phyloP scores from a whole-genome alignment of 2,113 vertebrate genomes.

The Trinectes maculatus region DNA sequence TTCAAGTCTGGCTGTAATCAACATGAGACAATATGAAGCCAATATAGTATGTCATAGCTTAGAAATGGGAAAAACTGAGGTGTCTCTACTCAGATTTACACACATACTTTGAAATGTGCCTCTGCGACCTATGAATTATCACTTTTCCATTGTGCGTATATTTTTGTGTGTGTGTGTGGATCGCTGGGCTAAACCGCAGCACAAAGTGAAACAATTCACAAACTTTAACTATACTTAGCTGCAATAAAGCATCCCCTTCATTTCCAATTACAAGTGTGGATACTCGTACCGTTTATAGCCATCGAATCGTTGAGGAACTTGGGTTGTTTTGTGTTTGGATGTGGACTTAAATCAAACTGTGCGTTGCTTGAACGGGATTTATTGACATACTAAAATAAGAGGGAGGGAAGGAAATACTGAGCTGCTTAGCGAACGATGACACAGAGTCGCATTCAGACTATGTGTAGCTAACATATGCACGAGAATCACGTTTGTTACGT shows the following conservation, averaged over 20 bases:
- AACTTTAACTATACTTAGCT: slow-evolving; percentile 18
- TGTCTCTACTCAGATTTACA: slow-evolving; percentile 14
- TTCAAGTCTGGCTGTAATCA: background rate
- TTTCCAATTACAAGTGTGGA: slow-evolving; percentile 7
- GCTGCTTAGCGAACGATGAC: background rate
- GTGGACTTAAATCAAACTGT: slow-evolving; percentile 6
- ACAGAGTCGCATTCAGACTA: background rate
- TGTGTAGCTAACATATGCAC: background rate
- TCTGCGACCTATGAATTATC: slow-evolving; percentile 29
- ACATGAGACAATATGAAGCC: background rate
- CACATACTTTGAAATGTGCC: slow-evolving; percentile 23
- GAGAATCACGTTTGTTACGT: background rate
- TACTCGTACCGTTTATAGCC: slow-evolving; percentile 11
- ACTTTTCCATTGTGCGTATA: slow-evolving; percentile 28
- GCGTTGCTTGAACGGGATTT: background rate
- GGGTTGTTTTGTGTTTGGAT: slow-evolving; percentile 1
- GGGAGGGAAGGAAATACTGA: background rate
- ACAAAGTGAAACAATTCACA: slow-evolving; percentile 23
- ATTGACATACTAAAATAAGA: background rate
- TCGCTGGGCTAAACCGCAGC: slow-evolving; percentile 21
- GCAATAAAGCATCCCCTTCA: slow-evolving; percentile 28
- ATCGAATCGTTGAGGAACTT: background rate
- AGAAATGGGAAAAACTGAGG: slow-evolving; percentile 29
- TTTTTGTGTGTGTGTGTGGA: slow-evolving; percentile 19
- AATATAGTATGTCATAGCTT: background rate